phyloP scores from a whole-genome alignment of 2,888 invertebrate species.

The Epiblema foenella region DNA sequence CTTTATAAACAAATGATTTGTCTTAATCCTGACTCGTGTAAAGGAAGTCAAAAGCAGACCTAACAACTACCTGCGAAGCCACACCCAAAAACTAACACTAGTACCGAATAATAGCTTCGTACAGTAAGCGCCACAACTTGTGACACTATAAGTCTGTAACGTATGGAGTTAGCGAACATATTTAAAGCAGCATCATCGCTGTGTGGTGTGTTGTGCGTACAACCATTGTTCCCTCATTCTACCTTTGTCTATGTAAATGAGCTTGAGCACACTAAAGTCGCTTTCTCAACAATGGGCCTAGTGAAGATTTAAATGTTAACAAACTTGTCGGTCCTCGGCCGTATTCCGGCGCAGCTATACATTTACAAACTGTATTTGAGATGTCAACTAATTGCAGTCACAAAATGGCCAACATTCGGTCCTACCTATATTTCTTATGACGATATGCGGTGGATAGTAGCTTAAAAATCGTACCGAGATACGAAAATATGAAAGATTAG shows the following conservation, averaged over 20 bases:
- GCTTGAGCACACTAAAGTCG: slow-evolving; percentile 50
- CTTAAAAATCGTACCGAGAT: too few species aligned
- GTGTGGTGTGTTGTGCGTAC: slow-evolving; percentile 52
- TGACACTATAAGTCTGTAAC: slow-evolving; percentile 1
- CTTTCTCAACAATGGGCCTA: slow-evolving; percentile 50
- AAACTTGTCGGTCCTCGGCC: slow-evolving; percentile 40
- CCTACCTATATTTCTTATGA: background rate
- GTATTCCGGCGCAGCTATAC: slow-evolving; percentile 15
- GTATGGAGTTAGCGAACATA: slow-evolving; percentile 1
- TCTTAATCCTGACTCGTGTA: slow-evolving; percentile 28
- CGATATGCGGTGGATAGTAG: background rate
- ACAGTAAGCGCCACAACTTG: slow-evolving; percentile 26
- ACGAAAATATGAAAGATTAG: too few species aligned
- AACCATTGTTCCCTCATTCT: slow-evolving; percentile 61
- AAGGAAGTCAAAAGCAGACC: slow-evolving; percentile 38
- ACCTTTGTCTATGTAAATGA: slow-evolving; percentile 65
- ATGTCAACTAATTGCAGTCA: background rate
- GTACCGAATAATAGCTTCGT: slow-evolving; percentile 27
- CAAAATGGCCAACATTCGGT: background rate
- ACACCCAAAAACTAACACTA: slow-evolving; percentile 34
- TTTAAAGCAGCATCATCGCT: slow-evolving; percentile 4
- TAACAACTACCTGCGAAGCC: slow-evolving; percentile 33
- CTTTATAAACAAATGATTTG: slow-evolving; percentile 7
- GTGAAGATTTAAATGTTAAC: slow-evolving; percentile 45
- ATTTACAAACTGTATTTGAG: background rate